Evolutionary conservation across 92 coral and sea anemone genomes (phyloP).

Genomic region (Diadumene lineata): DNA sequence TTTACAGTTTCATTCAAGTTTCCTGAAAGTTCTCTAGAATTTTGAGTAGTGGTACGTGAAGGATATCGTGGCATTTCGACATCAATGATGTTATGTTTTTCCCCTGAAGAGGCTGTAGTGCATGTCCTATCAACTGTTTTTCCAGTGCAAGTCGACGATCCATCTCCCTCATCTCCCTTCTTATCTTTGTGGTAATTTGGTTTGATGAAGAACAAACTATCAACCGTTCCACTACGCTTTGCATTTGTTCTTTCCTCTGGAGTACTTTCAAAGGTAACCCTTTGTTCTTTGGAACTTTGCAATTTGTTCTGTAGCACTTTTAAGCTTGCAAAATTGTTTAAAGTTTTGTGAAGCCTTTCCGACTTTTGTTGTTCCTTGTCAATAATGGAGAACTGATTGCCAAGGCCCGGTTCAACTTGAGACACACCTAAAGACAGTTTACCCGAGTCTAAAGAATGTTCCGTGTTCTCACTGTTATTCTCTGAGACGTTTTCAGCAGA

Average conservation of each 20-base stretch:
- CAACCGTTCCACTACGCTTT: too few relatives aligned
- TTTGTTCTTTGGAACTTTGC: background rate
- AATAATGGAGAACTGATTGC: background rate
- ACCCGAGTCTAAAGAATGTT: background rate
- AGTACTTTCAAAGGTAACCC: background rate
- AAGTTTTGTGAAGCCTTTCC: too few relatives aligned
- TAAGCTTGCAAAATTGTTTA: background rate
- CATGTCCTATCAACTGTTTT: constrained; percentile 10
- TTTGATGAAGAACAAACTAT: too few relatives aligned
- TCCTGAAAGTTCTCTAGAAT: background rate
- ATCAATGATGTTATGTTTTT: background rate
- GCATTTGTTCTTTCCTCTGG: background rate
- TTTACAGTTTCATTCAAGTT: too few relatives aligned
- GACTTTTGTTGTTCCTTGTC: background rate
- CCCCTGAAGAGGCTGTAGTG: background rate
- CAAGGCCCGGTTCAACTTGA: background rate
- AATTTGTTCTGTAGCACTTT: background rate
- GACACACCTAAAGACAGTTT: background rate
- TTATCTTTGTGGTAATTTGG: too few relatives aligned
- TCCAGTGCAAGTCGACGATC: too few relatives aligned
- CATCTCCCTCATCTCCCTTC: too few relatives aligned
- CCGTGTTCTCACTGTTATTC: background rate
- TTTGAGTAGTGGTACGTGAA: background rate
- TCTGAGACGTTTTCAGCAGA: background rate
- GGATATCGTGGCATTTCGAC: background rate